Percentiles rank a stretch among this genome's conserved stretches.
These are phyloP conservation scores for Nephrotoma guestfalica DNA, from an alignment of 2,888 invertebrate species.

Conservation along the genomic window DNA sequence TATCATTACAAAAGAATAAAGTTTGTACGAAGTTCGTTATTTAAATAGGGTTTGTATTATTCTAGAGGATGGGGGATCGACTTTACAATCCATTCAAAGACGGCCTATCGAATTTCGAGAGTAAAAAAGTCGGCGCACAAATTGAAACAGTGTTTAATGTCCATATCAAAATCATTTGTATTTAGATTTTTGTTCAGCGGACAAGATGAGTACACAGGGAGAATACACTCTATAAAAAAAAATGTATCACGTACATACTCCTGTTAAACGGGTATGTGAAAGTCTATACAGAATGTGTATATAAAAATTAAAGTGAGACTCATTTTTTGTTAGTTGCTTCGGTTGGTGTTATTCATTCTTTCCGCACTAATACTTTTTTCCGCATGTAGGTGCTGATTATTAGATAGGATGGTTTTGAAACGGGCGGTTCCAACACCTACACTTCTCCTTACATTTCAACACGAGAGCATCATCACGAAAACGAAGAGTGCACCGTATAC, in stretches of 20 bases:
- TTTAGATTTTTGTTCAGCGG: background rate
- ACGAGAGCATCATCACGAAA: background rate
- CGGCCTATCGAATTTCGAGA: background rate
- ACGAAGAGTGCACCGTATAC: background rate
- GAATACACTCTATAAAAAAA: background rate
- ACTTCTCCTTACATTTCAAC: background rate
- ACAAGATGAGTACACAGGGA: background rate
- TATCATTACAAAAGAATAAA: background rate
- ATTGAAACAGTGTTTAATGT: background rate
- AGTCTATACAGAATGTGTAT: background rate
- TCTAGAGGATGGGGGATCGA: background rate
- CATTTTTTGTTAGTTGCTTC: background rate
- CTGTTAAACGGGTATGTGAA: background rate
- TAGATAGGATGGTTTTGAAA: background rate
- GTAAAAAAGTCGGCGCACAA: background rate
- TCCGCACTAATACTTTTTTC: background rate
- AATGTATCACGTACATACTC: background rate
- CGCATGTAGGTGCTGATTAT: background rate
- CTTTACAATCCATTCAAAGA: background rate
- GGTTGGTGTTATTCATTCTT: background rate
- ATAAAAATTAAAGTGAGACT: background rate
- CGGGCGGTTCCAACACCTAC: background rate
- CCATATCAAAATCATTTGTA: background rate
- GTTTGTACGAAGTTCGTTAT: background rate
- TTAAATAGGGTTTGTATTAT: background rate